These are phyloP conservation scores for Silurus meridionalis DNA, from an alignment of 2,113 vertebrate species.

Conservation along the genomic window DNA sequence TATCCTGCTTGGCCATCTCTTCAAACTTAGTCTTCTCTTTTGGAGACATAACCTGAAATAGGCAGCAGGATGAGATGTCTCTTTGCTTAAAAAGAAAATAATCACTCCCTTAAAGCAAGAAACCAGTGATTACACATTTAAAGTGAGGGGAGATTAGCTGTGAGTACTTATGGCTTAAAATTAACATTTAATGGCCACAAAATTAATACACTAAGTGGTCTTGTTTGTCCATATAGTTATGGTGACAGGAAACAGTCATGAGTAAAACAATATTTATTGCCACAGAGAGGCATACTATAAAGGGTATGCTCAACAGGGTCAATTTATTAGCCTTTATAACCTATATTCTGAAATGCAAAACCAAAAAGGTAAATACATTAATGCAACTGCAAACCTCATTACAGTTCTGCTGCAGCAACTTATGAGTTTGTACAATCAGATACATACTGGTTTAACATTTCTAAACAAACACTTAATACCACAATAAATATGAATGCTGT, in stretches of 20 bases:
- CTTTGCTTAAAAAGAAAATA: not conserved
- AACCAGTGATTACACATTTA: not conserved
- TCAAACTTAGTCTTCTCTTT: constrained; percentile 89
- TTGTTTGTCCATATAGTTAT: too few species aligned
- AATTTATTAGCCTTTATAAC: too few species aligned
- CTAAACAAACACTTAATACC: not conserved
- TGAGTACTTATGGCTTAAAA: too few species aligned
- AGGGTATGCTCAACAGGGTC: not conserved
- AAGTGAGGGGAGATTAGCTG: not conserved
- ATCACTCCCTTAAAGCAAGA: not conserved
- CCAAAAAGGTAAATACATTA: too few species aligned
- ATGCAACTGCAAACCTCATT: too few species aligned
- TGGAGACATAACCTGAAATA: constrained; percentile 80
- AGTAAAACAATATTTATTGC: too few species aligned
- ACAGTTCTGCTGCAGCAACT: too few species aligned
- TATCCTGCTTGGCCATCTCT: constrained; percentile 86
- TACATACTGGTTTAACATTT: not conserved
- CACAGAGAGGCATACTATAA: not conserved
- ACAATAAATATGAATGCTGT: not conserved
- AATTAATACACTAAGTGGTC: too few species aligned
- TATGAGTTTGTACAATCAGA: not conserved
- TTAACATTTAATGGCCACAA: too few species aligned
- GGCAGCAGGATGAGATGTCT: not conserved
- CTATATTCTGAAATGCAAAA: too few species aligned
- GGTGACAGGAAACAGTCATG: too few species aligned